phyloP scores from a whole-genome alignment of 2,888 invertebrate genomes.

The Agrochola lota region DNA sequence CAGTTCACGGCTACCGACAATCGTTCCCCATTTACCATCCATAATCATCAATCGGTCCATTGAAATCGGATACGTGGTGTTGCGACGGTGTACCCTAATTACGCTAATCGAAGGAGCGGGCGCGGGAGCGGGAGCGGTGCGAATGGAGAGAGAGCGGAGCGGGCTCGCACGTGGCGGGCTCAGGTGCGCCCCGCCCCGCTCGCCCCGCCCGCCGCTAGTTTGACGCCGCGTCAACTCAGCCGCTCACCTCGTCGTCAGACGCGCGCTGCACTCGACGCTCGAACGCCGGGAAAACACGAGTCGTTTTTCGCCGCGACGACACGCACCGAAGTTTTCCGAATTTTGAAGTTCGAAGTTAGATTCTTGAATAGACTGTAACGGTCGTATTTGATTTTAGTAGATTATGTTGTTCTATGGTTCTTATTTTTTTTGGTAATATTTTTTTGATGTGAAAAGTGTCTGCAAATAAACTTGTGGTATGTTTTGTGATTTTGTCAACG shows the following conservation, averaged over 20 bases:
- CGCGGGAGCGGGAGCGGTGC: conserved; percentile 70
- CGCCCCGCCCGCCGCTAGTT: conserved; percentile 78
- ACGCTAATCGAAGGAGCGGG: conserved; percentile 75
- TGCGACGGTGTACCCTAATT: conserved; percentile 78
- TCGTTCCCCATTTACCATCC: conserved; percentile 76
- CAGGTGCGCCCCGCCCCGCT: conserved; percentile 89
- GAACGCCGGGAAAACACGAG: conserved; percentile 89
- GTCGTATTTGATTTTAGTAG: conserved; percentile 70
- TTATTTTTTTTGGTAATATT: conserved; percentile 61
- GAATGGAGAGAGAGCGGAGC: conserved; percentile 73
- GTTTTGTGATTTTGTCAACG: conserved; percentile 82
- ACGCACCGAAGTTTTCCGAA: conserved; percentile 84
- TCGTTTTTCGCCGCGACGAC: conserved; percentile 87
- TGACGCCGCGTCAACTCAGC: conserved; percentile 80
- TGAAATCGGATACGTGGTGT: conserved; percentile 82
- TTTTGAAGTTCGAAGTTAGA: conserved; percentile 77
- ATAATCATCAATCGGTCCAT: conserved; percentile 83
- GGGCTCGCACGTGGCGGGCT: conserved; percentile 82
- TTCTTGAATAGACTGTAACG: conserved; percentile 69
- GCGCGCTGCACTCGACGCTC: conserved; percentile 89
- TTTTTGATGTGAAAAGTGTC: conserved; percentile 66
- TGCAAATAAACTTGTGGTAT: conserved; percentile 82
- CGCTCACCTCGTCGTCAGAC: conserved; percentile 86
- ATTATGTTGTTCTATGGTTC: conserved; percentile 63
- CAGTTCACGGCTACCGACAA: conserved; percentile 73